Conservation (phyloP, 2,797 vertebrate genomes). For the Micropoecilia bifurca region DNA sequence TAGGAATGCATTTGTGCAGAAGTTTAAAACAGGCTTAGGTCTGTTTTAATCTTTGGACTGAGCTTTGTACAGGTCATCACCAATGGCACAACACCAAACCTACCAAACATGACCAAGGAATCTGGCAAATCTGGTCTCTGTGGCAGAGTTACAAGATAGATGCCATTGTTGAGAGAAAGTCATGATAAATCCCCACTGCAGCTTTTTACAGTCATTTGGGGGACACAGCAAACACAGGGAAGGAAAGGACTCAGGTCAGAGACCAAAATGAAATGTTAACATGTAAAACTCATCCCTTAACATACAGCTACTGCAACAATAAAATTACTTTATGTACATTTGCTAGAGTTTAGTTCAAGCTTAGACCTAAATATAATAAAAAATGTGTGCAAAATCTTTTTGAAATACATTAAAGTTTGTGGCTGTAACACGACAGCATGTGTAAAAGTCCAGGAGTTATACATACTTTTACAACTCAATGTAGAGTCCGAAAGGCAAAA, state of each 20-base stretch:
- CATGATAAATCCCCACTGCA: neutral
- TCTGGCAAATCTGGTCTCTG: neutral
- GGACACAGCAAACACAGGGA: neutral
- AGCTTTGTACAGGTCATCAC: neutral
- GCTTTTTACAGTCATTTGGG: neutral
- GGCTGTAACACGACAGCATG: too few species aligned
- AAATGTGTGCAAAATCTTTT: neutral
- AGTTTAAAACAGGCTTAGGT: too few species aligned
- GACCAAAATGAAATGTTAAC: neutral
- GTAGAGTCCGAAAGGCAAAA: neutral
- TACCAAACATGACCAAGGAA: neutral
- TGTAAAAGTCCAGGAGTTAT: too few species aligned
- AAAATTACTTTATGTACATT: neutral
- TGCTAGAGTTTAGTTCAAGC: neutral
- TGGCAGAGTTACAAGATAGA: neutral
- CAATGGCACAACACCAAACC: neutral
- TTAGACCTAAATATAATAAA: too few species aligned
- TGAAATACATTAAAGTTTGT: too few species aligned
- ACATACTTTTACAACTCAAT: neutral
- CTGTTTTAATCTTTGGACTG: neutral
- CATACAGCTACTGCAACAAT: neutral
- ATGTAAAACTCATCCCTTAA: neutral
- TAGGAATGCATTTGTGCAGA: neutral
- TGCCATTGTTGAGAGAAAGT: neutral
- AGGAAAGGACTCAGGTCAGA: neutral